A percentile compares a stretch with the other conserved stretches of the same genome.
These are phyloP conservation scores for Varanus salvator DNA, from an alignment of 2,113 vertebrate genomes.

Conservation along the genomic window DNA sequence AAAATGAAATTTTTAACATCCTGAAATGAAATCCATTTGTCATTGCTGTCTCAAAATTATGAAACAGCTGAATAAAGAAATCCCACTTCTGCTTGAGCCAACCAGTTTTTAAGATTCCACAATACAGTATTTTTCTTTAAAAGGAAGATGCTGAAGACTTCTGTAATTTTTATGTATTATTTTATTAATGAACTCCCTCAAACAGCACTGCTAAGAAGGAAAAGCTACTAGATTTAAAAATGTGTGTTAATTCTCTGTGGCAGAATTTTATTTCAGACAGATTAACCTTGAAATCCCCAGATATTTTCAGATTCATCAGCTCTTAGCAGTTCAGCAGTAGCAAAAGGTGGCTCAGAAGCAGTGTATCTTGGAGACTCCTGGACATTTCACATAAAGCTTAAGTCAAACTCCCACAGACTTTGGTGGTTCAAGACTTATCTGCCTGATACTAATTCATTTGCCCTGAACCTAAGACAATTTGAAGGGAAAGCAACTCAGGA, in stretches of 20 bases:
- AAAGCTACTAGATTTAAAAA: no score
- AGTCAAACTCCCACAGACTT: background rate
- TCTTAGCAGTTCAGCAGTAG: background rate
- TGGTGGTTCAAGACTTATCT: background rate
- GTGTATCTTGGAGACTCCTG: no score
- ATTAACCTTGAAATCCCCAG: background rate
- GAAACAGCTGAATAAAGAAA: background rate
- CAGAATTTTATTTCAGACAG: background rate
- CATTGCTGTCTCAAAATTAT: background rate
- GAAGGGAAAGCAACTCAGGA: background rate
- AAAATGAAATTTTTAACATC: background rate
- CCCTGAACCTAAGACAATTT: background rate
- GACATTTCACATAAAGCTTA: background rate
- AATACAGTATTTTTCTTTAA: background rate
- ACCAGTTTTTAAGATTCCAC: background rate
- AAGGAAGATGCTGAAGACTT: background rate
- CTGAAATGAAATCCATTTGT: background rate
- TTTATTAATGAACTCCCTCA: background rate
- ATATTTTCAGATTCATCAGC: background rate
- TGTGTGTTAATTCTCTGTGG: background rate
- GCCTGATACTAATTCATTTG: background rate
- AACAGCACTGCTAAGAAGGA: background rate
- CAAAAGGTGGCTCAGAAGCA: background rate
- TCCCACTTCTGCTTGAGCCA: background rate
- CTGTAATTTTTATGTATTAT: background rate